A percentile compares a stretch with the other conserved stretches of the same genome.
Evolutionary conservation across 2,797 vertebrate genomes (phyloP).

Genomic region (Tarsius wallacei): DNA sequence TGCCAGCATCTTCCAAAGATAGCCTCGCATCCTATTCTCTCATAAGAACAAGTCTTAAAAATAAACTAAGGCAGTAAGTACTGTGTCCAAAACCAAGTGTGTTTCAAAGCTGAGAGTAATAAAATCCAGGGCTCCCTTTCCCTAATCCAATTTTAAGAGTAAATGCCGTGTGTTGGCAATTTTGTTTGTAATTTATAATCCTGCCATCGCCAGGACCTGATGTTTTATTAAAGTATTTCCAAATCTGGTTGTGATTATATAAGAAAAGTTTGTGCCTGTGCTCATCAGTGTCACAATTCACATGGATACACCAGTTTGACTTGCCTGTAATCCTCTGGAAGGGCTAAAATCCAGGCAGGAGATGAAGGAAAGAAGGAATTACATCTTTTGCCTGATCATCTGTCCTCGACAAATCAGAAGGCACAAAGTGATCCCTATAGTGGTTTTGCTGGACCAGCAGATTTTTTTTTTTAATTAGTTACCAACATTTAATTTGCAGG

Average conservation of each 20-base stretch:
- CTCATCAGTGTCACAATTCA: not conserved
- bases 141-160: slow-evolving; percentile 23
- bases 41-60: slow-evolving; percentile 73
- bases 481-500: not conserved
- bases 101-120: slow-evolving; percentile 37
- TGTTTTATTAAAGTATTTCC: slow-evolving; percentile 59
- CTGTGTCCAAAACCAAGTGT: slow-evolving; percentile 61
- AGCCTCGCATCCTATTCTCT: slow-evolving; percentile 58
- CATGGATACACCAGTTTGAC: not conserved
- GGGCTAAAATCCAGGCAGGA: not conserved
- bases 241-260: slow-evolving; percentile 46
- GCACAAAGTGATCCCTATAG: not conserved
- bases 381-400: not conserved
- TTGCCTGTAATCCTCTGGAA: not conserved
- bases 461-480: not conserved
- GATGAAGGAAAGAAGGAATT: not conserved
- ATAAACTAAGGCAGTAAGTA: slow-evolving; percentile 59
- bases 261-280: slow-evolving; percentile 2
- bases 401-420: not conserved
- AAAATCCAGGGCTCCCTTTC: slow-evolving; percentile 34
- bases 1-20: slow-evolving; percentile 73
- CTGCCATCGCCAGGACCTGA: not conserved
- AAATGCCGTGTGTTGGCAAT: slow-evolving; percentile 46
- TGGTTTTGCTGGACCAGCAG: not conserved
- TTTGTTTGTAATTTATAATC: slow-evolving; percentile 12